phyloP scores from a whole-genome alignment of 2,888 invertebrate genomes.

The Gandaritis pyraliata region DNA sequence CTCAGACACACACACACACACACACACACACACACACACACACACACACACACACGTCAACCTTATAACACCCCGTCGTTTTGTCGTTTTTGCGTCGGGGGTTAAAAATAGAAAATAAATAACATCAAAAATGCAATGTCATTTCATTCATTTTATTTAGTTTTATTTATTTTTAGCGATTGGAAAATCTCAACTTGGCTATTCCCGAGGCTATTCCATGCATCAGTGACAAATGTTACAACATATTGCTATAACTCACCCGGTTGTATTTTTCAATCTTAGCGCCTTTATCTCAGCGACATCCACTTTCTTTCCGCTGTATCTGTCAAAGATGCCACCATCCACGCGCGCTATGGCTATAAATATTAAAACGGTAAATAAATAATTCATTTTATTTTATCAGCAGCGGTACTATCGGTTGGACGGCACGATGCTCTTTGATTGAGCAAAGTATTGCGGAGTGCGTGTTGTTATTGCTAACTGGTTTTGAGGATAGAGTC shows the following conservation, averaged over 20 bases:
- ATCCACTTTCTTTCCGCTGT: slow-evolving; percentile 61
- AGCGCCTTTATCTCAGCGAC: slow-evolving; percentile 50
- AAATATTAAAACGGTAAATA: slow-evolving; percentile 50
- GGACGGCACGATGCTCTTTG: slow-evolving; percentile 34
- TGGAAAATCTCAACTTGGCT: too few species aligned
- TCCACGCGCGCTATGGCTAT: slow-evolving; percentile 49
- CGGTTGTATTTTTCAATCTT: slow-evolving; percentile 50
- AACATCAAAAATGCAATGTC: too few species aligned
- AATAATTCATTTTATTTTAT: slow-evolving; percentile 51
- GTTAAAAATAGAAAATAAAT: too few species aligned
- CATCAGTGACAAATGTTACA: background rate
- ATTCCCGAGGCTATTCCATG: too few species aligned
- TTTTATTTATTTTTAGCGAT: too few species aligned
- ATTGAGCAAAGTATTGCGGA: slow-evolving; percentile 34
- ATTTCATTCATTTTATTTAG: too few species aligned
- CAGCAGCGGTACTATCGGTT: slow-evolving; percentile 22
- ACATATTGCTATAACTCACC: slow-evolving; percentile 49
- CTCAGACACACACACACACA: too few species aligned
- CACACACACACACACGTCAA: too few species aligned
- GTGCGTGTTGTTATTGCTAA: slow-evolving; percentile 19
- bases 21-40: too few species aligned
- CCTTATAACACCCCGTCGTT: too few species aligned
- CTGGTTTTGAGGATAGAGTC: slow-evolving; percentile 5
- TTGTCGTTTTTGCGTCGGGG: too few species aligned
- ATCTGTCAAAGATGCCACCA: slow-evolving; percentile 57